Evolutionary conservation across 1,140 invertebrate species (phyloP).

Genomic region (Helicoverpa zea): DNA sequence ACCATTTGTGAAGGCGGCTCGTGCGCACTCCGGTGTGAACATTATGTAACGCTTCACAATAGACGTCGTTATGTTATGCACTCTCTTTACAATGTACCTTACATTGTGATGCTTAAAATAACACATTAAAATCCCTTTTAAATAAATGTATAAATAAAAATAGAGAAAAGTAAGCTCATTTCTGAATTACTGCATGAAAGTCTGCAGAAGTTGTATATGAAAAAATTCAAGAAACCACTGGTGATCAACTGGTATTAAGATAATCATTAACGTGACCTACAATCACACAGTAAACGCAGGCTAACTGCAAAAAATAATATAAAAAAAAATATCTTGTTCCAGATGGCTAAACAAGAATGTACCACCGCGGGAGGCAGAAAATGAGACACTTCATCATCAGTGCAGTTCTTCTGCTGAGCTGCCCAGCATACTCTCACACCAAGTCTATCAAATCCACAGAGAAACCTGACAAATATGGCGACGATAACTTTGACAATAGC

Average conservation of each 20-base stretch:
- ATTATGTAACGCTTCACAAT: slow-evolving; percentile 16
- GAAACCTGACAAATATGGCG: slow-evolving; percentile 32
- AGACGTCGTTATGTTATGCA: not conserved
- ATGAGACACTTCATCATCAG: slow-evolving; percentile 42
- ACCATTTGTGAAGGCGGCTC: not conserved
- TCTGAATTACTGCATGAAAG: too few relatives aligned
- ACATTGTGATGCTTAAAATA: not conserved
- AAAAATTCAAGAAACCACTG: too few relatives aligned
- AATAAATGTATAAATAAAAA: too few relatives aligned
- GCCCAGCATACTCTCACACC: not conserved
- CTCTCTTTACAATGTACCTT: too few relatives aligned
- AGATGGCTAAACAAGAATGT: slow-evolving; percentile 45
- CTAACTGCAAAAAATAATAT: too few relatives aligned
- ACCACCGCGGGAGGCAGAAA: slow-evolving; percentile 34
- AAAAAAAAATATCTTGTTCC: slow-evolving; percentile 1
- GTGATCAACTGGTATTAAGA: too few relatives aligned
- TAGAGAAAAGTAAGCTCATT: too few relatives aligned
- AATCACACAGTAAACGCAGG: not conserved
- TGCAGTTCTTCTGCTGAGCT: slow-evolving; percentile 24
- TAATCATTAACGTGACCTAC: not conserved
- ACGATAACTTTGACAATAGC: slow-evolving; percentile 74
- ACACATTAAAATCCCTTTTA: too few relatives aligned
- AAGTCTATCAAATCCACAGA: slow-evolving; percentile 25
- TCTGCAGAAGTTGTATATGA: not conserved
- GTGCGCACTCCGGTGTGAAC: slow-evolving; percentile 8